A percentile compares a stretch with the other conserved stretches of the same genome.
phyloP scores from a whole-genome alignment of 1,140 invertebrate species.

The Lordiphosa stackelbergi region DNA sequence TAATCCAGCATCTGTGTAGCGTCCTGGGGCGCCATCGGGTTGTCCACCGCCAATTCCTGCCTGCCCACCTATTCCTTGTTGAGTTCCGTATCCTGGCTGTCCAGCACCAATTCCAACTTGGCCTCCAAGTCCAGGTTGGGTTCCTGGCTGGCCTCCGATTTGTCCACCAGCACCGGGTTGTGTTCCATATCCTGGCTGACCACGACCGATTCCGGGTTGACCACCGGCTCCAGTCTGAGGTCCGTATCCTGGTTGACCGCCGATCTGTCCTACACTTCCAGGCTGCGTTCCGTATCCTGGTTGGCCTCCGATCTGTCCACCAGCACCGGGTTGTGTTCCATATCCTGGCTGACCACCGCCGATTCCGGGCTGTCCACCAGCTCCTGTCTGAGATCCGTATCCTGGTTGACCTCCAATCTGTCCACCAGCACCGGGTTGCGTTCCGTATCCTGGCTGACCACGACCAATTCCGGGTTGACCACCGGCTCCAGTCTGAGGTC shows the following conservation, averaged over 20 bases:
- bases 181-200: slow-evolving; percentile 1
- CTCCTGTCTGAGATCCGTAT: slow-evolving; percentile 3
- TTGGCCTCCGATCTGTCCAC: slow-evolving; percentile 1
- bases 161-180: slow-evolving; percentile 7
- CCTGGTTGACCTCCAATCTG: background rate
- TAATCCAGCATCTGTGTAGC: slow-evolving; percentile 30
- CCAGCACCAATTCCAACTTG: background rate
- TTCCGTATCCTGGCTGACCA: slow-evolving; percentile 10
- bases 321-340: slow-evolving; percentile 6
- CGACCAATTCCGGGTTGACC: slow-evolving; percentile 19
- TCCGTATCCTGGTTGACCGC: slow-evolving; percentile 5
- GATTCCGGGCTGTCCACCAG: background rate
- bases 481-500: background rate
- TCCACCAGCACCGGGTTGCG: slow-evolving; percentile 11
- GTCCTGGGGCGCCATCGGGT: slow-evolving; percentile 29
- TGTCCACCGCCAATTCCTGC: background rate
- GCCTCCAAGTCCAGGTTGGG: slow-evolving; percentile 7
- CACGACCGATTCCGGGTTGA: slow-evolving; percentile 5
- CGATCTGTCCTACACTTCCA: background rate
- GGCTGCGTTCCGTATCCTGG: background rate
- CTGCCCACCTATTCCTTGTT: slow-evolving; percentile 2
- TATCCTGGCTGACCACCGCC: slow-evolving; percentile 1
- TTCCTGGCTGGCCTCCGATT: background rate
- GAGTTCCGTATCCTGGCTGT: slow-evolving; percentile 5
- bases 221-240: background rate